phyloP scores from a whole-genome alignment of 2,797 vertebrate species.

The Arrhamphus sclerolepis region DNA sequence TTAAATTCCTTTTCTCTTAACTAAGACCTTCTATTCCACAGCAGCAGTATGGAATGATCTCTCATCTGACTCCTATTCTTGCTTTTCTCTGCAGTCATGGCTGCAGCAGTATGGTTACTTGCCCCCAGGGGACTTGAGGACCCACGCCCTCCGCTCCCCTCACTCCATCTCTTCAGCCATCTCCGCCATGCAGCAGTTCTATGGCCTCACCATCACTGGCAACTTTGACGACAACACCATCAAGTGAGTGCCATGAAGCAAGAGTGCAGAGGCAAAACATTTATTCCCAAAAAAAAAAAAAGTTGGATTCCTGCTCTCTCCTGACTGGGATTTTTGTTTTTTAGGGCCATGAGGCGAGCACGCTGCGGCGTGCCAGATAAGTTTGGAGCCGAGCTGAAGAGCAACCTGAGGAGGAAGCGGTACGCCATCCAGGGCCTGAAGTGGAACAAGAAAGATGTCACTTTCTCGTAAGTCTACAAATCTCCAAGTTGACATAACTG shows the following conservation, averaged over 20 bases:
- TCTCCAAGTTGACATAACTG: neutral
- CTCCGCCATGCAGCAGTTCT: constrained; percentile 91
- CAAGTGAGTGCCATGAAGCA: constrained; percentile 71
- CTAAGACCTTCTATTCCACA: constrained; percentile 14
- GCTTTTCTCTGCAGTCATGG: constrained; percentile 82
- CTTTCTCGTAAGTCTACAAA: constrained; percentile 85
- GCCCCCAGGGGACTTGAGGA: constrained; percentile 91
- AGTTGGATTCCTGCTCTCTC: neutral
- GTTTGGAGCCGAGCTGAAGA: constrained; percentile 92
- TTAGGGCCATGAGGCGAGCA: constrained; percentile 88
- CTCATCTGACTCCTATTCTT: neutral
- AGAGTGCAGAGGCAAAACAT: too few relatives aligned
- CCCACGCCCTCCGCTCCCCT: constrained; percentile 86
- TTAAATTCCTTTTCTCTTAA: neutral
- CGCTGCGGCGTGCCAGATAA: constrained; percentile 95
- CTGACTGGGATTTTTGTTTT: constrained; percentile 30
- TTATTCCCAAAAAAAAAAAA: neutral
- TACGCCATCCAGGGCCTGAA: constrained; percentile 92
- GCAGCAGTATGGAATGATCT: neutral
- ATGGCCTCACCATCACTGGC: constrained; percentile 87
- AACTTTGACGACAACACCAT: constrained; percentile 81
- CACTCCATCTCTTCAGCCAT: constrained; percentile 87
- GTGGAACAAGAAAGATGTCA: constrained; percentile 88
- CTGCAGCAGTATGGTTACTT: constrained; percentile 94
- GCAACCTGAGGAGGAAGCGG: constrained; percentile 89